phyloP scores from a whole-genome alignment of 2,113 vertebrate species.

The Diglossa brunneiventris region DNA sequence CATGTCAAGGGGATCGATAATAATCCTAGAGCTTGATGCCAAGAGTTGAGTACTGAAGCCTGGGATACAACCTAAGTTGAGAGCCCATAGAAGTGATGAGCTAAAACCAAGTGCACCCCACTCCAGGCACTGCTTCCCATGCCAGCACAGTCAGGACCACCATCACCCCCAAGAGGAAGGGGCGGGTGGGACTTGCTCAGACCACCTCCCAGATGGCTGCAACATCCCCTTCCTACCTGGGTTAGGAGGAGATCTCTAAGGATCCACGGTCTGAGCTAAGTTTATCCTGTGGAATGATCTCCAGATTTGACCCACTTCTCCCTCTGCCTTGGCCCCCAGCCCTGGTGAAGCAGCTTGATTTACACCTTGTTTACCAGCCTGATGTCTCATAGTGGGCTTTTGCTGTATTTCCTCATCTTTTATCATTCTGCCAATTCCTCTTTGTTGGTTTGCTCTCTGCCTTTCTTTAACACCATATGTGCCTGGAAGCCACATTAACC shows the following conservation, averaged over 20 bases:
- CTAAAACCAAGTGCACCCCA: background rate
- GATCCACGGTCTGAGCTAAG: background rate
- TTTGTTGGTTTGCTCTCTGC: slow-evolving; percentile 1
- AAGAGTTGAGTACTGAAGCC: background rate
- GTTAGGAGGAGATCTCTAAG: background rate
- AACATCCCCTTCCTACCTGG: background rate
- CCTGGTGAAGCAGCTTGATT: slow-evolving; percentile 57
- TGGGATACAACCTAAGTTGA: background rate
- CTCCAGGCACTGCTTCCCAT: background rate
- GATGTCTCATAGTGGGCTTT: slow-evolving; percentile 19
- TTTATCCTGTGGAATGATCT: background rate
- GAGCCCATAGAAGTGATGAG: background rate
- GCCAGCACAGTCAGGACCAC: rapidly evolving
- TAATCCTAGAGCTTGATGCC: background rate
- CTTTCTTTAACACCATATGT: slow-evolving; percentile 1
- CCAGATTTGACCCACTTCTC: background rate
- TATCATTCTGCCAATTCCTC: slow-evolving; percentile 12
- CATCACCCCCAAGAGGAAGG: rapidly evolving
- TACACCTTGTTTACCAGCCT: slow-evolving; percentile 44
- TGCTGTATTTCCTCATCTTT: slow-evolving; percentile 50
- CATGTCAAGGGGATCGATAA: background rate
- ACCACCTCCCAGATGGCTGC: background rate
- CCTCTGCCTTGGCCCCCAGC: background rate
- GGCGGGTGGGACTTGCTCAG: background rate
- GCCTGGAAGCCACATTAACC: slow-evolving; percentile 54